Percentiles rank a stretch among this genome's conserved stretches.
phyloP scores from a whole-genome alignment of 2,888 invertebrate species.

The Lamellibrachia columna region DNA sequence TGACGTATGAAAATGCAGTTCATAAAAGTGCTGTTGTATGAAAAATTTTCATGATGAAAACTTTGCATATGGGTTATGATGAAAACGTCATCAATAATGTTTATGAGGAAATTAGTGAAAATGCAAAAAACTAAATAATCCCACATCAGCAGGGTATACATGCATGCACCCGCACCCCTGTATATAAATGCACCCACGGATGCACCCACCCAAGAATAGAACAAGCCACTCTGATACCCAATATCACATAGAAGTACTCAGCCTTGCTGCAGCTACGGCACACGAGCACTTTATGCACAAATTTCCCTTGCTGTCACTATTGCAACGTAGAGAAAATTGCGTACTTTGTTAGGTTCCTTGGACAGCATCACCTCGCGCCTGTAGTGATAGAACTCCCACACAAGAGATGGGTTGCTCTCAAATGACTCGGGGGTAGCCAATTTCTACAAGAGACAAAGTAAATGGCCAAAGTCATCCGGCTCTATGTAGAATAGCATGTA shows the following conservation, averaged over 20 bases:
- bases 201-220: no score
- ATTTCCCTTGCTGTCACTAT: not conserved
- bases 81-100: not conserved
- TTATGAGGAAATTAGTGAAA: no score
- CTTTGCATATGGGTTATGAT: not conserved
- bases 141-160: no score
- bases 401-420: conserved; percentile 77
- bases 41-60: no score
- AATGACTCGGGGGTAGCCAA: conserved; percentile 77
- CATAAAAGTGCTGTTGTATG: no score
- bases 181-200: no score
- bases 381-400: conserved; percentile 92
- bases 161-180: no score
- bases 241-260: no score
- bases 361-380: conserved; percentile 80
- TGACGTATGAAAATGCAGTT: no score
- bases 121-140: no score
- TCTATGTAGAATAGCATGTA: not conserved
- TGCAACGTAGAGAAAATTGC: not conserved
- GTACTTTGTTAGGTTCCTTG: conserved; percentile 67
- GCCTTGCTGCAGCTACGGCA: no score
- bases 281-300: no score
- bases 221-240: not conserved
- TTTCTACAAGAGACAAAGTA: conserved; percentile 49
- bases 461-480: conserved; percentile 21